Conservation (phyloP, 2,113 vertebrate genomes). For the Thalassoma bifasciatum region DNA sequence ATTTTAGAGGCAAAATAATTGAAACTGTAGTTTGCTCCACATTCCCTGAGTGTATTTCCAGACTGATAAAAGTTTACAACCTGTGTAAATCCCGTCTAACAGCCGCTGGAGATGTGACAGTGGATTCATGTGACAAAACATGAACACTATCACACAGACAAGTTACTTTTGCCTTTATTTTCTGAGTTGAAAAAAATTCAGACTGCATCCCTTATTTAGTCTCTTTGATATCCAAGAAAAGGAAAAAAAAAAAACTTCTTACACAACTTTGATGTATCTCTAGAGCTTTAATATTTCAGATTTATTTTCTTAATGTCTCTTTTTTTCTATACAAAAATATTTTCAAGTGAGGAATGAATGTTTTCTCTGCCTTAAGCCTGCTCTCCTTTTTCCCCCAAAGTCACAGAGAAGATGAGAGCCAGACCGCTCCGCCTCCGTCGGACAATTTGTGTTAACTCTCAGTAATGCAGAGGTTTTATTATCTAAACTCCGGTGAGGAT, state of each 20-base stretch:
- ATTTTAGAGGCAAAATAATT: background rate
- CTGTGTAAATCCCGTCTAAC: slow-evolving; percentile 32
- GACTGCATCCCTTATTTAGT: background rate
- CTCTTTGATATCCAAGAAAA: background rate
- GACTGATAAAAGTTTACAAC: slow-evolving; percentile 49
- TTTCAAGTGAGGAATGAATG: background rate
- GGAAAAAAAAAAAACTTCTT: background rate
- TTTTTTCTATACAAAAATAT: too few species aligned
- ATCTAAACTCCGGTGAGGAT: slow-evolving; percentile 6
- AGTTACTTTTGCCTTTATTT: slow-evolving; percentile 3
- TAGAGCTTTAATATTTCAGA: background rate
- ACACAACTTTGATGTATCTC: background rate
- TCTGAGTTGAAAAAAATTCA: background rate
- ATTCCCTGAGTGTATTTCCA: slow-evolving; percentile 4
- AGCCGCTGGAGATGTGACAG: slow-evolving; percentile 30
- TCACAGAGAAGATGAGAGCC: background rate
- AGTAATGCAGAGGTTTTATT: background rate
- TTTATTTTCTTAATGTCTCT: background rate
- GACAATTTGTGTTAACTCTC: slow-evolving; percentile 4
- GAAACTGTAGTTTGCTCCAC: background rate
- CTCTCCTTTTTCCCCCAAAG: background rate
- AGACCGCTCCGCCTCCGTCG: background rate
- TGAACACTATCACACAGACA: background rate
- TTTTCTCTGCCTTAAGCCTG: background rate
- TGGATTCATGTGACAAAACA: slow-evolving; percentile 7